Base-by-base conservation (phyloP, 2,797 vertebrate species). In the Poeciliopsis presidionis region DNA sequence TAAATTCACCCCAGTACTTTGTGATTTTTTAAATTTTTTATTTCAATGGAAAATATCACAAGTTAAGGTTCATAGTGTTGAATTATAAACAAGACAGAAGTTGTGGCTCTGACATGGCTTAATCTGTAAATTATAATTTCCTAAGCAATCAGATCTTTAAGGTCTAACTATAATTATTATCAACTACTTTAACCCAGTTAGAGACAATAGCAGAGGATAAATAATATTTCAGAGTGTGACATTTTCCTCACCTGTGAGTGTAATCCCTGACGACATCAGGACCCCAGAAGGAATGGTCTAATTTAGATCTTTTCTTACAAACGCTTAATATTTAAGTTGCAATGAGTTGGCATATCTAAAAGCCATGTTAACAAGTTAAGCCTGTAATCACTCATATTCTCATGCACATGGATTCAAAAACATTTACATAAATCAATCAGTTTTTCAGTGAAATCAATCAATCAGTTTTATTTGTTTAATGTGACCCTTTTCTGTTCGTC, bases 151-250 rank as follows among this genome's bases (percentile, higher is more conserved):
- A 61, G 41, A 28, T 36, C 36, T 73, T 39, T 41, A 51, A 46
- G 46, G 51, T 22, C 43, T 53, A 67, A 59, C 77, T 55, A 84
- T 76, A 1, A 51, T 74, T 73, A 47, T 5, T 55, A 47, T 63
- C n/a, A 72, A 39, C 69, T 53, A 43, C 43, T 8, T 46, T 55
- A 63, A 78, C 59, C 79, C 36, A 28, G 76, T 67, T 39, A 59
- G 4, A 55, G 22, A 46, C 51, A 61, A 22, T 20, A 70, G 36
- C 70, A 51, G 71, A 70, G 33, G 30, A 67, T 70, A 81, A 67
- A 77, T 73, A n/a, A 55, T 43, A 43, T 25, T 69, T 41, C 5
- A 6, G 43, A n/a, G 16, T n/a, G 8, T 33, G 45, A 73, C 6
- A 51, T 28, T 78, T 59, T 22, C 5, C 12, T 41, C 9, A 72